Base-by-base conservation (phyloP, 2,113 vertebrate genomes). In the Laticauda colubrina region DNA sequence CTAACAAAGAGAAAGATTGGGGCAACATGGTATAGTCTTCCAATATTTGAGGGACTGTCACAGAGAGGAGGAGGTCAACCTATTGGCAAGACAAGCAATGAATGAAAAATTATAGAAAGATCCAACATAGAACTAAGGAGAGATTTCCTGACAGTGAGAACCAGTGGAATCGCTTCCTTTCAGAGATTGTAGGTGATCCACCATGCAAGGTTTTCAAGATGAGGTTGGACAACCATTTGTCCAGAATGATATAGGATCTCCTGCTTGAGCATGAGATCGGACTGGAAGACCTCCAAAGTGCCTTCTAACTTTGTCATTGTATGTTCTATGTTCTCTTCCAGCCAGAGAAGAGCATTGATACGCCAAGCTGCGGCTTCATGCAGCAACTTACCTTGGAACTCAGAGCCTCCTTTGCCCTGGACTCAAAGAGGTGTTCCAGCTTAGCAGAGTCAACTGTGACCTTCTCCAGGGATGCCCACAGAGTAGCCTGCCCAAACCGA, bases 381-480 rank as follows among this genome's bases (percentile, higher is more conserved):
- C 75, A 0, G 34, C 15, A 9, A 43, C 91, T 89, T 98, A 99
- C 99, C 99, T 99, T 99, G 95, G 98, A 95, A 18, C 98, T 88
- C 2, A 97, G 94, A 0, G 98, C 95, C 0, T 99, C 99, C 94
- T 99, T 99, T 93, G 98, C 98, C 87, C 98, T 98, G 45, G 99
- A 99, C 96, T 99, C 99, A 89, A 99, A 99, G 93, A 99, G 98
- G 96, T 99, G 99, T 90, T 99, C 98, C 75, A 99, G 97, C 24
- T 98, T 98, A 75, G 97, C 94, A 0, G 98, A 97, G 93, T 99
- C 99, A 90, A 99, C 96, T 0, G 96, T 95, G 0, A 99, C 98
- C 9, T 97, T 98, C 95, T 99, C 98, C 93, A 99, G 97, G 0
- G 98, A 98, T 0, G 98, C 98, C 99, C 99, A 99, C 88, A 99